Evolutionary conservation across 2,888 invertebrate species (phyloP), one percentile per base, ranked within the genome.

Genomic region (Antheraea assamensis): DNA sequence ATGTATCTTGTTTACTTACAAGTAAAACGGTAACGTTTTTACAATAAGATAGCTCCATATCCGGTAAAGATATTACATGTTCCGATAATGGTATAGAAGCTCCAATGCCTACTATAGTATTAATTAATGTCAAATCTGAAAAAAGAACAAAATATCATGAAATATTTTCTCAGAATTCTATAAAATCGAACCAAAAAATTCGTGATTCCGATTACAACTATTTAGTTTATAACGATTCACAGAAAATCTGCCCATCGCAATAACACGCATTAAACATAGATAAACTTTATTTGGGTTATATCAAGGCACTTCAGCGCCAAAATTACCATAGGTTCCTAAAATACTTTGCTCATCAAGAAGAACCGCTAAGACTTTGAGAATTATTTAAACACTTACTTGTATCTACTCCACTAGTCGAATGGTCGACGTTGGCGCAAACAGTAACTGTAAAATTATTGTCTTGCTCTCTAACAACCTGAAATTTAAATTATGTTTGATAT

Each of bases 381-480:
- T 42, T 42, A 42, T 35, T 7, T 35, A 35, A 71, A n/a, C 27
- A 86, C 89, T 81, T 81, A 90, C 90, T 78, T 75, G 86, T 31
- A 17, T 82, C 77, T 27, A 78, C 35, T 1, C 27, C 58, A 8
- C 81, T 79, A 21, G 81, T 81, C 7, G 73, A n/a, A 8, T 80
- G 83, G 68, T 84, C 76, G 0, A 89, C 77, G 7, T 74, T 61
- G 0, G 87, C 79, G 64, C 84, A 85, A 3, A 91, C 84, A 31
- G 74, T 55, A 0, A 89, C 80, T 10, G 74, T 82, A 52, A 88
- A 88, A 3, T 64, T 74, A 13, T 30, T 71, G 13, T 85, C 87
- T 64, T 78, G 78, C 72, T 84, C 87, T 55, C 79, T 82, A 4
- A 90, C 85, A 47, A 77, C 75, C 91, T 91, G 30, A 70, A 73